Evolutionary conservation across 1,140 invertebrate species (phyloP), one percentile per base, ranked within the genome.

Genomic region (Macrobrachium rosenbergii): DNA sequence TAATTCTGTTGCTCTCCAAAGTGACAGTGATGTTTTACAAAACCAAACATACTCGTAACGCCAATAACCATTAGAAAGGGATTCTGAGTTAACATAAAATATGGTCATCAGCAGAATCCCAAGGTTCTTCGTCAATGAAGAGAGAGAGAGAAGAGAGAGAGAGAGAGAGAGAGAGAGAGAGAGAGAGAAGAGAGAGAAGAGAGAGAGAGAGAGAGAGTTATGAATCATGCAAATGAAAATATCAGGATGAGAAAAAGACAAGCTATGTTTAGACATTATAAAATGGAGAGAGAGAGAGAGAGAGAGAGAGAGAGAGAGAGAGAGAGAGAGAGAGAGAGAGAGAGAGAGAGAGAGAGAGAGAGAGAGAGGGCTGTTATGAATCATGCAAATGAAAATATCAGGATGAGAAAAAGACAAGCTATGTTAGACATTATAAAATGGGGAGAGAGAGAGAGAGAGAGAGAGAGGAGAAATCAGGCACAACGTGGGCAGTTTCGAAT

Each of bases 151-250:
- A 73, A 23, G 21, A 23, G 21, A 23, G 21, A 23, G 21, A 23
- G 69, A 73, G 69, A 73, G 69, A 73, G 69, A 73, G 69, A 73
- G 69, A 73, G 69, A 73, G 69, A 73, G 69, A 73, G 69, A 73
- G 69, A 73, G 69, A 73, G 21, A 73, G 69, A 73, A n/a, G 21
- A n/a, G 21, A n/a, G 21, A n/a, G 21, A n/a, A 73, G 69, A 73
- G 69, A 73, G 69, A 73, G 69, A 73, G 69, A 73, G 69, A 73
- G 69, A 73, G 69, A 73, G 69, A 73, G 69, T 17, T 10, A 73
- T 12, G 21, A 12, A 73, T 23, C 14, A 43, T 37, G 69, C 14
- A 43, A 73, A 43, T 37, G 21, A 17, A 43, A 17, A 12, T 37
- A n/a, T 37, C 12, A 73, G 69, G 21, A 12, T 37, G 21, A 73